Conservation (phyloP, 2,113 vertebrate species). For the Tympanuchus pallidicinctus region DNA sequence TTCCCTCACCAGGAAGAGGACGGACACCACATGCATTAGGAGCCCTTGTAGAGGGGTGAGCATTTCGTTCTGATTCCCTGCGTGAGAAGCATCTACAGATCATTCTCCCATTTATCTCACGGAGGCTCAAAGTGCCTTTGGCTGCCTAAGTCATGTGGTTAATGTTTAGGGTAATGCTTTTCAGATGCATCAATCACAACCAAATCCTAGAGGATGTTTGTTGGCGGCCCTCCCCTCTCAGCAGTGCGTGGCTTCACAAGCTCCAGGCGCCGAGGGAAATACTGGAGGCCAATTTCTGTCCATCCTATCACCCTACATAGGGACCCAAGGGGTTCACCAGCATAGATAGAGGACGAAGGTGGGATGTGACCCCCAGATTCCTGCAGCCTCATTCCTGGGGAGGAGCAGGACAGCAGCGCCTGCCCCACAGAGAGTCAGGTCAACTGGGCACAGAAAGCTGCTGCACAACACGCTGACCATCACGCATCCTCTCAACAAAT, state of each 20-base stretch:
- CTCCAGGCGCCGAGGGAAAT: rapidly evolving
- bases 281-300: neutral
- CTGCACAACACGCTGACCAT: neutral
- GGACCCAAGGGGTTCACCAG: neutral
- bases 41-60: neutral
- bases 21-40: neutral
- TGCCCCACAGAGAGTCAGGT: neutral
- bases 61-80: neutral
- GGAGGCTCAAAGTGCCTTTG: slow-evolving; percentile 12
- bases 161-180: slow-evolving; percentile 44
- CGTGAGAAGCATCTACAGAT: slow-evolving; percentile 44
- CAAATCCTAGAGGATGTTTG: slow-evolving; percentile 41
- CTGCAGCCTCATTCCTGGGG: rapidly evolving
- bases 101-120: slow-evolving; percentile 19
- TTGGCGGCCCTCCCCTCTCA: slow-evolving; percentile 1
- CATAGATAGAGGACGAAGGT: neutral
- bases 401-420: neutral
- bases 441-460: neutral
- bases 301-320: neutral
- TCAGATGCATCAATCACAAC: slow-evolving; percentile 32
- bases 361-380: neutral
- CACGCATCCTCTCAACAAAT: neutral
- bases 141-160: slow-evolving; percentile 52
- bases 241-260: slow-evolving; percentile 6
- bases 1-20: slow-evolving; percentile 28